Conservation (phyloP, 2,797 vertebrate species). For the Xiphorhynchus erythropygius region DNA sequence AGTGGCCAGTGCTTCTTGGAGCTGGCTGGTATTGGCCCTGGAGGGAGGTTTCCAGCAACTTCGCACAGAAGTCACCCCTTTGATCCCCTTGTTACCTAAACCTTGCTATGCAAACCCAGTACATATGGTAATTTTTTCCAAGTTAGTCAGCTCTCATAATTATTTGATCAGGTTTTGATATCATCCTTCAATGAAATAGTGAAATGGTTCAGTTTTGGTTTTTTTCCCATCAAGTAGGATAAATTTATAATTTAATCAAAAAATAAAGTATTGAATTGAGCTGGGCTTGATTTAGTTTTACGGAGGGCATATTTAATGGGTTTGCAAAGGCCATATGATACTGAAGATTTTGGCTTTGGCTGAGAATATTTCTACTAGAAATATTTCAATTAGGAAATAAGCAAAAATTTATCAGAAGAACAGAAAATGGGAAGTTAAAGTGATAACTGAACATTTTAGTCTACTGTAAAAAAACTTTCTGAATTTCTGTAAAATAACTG, state of each 20-base stretch:
- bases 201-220: rapidly evolving
- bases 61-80: not conserved
- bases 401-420: not conserved
- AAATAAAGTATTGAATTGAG: not conserved
- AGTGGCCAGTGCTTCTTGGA: not conserved
- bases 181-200: not conserved
- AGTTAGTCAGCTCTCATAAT: not conserved
- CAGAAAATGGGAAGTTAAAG: not conserved
- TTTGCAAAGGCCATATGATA: not conserved
- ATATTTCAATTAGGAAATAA: not conserved
- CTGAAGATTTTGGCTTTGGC: not conserved
- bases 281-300: not conserved
- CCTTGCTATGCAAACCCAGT: not conserved
- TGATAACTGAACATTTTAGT: not conserved
- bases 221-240: rapidly evolving
- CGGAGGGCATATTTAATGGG: not conserved
- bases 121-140: not conserved
- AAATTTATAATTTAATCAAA: not conserved
- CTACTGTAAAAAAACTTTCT: not conserved
- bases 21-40: not conserved
- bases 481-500: not conserved
- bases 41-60: not conserved
- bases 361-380: not conserved
- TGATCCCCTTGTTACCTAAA: not conserved
- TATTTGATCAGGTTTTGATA: not conserved